A percentile compares a stretch with the other conserved stretches of the same genome.
phyloP scores from a whole-genome alignment of 2,113 vertebrate genomes.

The Trichechus manatus region DNA sequence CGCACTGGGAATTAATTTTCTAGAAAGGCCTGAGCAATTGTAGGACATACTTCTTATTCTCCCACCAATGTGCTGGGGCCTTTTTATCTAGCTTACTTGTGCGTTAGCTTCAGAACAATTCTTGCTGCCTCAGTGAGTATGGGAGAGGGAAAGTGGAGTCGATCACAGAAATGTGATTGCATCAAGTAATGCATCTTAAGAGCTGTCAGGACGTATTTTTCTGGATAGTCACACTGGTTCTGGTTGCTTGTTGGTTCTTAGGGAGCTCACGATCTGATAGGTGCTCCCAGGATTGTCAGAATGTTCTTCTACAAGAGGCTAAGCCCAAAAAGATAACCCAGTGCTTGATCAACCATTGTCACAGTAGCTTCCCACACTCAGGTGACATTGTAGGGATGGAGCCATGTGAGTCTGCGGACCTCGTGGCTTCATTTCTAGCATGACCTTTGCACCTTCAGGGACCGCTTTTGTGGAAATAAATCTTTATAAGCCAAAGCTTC shows the following conservation, averaged over 20 bases:
- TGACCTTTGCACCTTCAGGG: not conserved
- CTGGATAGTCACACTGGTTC: not conserved
- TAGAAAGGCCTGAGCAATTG: not conserved
- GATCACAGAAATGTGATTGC: not conserved
- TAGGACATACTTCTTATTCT: not conserved
- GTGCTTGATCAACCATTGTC: not conserved
- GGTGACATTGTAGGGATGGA: not conserved
- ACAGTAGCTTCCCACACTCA: not conserved
- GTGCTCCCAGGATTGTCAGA: not conserved
- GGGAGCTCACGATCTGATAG: not conserved
- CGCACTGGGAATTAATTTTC: not conserved
- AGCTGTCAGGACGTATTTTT: not conserved
- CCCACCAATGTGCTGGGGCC: not conserved
- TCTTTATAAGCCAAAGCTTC: slow-evolving; percentile 5
- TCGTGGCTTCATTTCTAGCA: not conserved
- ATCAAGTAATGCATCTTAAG: not conserved
- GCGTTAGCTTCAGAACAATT: not conserved
- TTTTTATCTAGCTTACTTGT: slow-evolving; percentile 23
- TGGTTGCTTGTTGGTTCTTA: not conserved
- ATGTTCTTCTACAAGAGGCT: not conserved
- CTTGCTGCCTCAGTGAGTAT: not conserved
- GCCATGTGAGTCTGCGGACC: not conserved
- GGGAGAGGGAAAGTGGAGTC: not conserved
- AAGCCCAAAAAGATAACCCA: not conserved
- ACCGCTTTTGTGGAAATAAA: not conserved